Percentiles rank a stretch among this genome's conserved stretches.
Conservation (phyloP, 2,113 vertebrate genomes). For the Nesoenas mayeri region DNA sequence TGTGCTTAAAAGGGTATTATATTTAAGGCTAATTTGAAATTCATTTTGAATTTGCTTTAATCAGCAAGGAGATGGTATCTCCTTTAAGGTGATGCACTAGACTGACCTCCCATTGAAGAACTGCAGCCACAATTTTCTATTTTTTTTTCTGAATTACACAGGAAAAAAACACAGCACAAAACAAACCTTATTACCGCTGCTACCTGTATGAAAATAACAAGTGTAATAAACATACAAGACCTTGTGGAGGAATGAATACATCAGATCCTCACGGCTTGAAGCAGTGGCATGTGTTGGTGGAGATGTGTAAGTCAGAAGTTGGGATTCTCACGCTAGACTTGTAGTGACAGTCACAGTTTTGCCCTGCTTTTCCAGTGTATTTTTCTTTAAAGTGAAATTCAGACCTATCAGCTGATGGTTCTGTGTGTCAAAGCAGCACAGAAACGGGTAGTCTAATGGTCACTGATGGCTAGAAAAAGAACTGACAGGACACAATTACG, state of each 20-base stretch:
- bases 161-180: background rate
- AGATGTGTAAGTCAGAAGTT: fast-evolving
- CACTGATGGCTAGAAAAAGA: background rate
- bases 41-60: background rate
- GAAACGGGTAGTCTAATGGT: background rate
- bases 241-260: background rate
- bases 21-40: slow-evolving; percentile 21
- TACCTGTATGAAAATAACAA: background rate
- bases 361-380: background rate
- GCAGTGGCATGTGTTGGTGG: background rate
- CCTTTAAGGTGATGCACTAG: background rate
- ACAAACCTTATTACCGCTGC: background rate
- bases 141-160: background rate
- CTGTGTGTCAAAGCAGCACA: background rate
- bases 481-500: background rate
- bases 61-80: background rate
- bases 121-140: background rate
- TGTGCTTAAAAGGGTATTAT: background rate
- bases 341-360: background rate
- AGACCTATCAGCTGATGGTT: background rate
- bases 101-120: background rate
- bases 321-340: background rate
- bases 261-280: background rate
- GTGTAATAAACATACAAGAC: background rate
- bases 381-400: background rate